phyloP scores from a whole-genome alignment of 2,888 invertebrate genomes.

The Stenolophus ochropezus region DNA sequence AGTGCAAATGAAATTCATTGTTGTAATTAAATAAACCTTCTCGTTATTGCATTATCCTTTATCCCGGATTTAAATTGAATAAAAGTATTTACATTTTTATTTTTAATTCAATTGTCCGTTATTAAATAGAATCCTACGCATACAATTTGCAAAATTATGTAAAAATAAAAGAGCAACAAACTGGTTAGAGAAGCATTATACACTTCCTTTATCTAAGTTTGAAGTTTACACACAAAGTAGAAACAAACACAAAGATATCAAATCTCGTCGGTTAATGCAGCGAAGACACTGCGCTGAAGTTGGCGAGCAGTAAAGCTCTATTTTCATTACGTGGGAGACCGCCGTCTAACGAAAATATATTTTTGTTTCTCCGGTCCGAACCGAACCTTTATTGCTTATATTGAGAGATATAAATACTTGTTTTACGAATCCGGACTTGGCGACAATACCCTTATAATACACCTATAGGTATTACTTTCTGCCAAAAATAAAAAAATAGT shows the following conservation, averaged over 20 bases:
- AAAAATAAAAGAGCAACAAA: not conserved
- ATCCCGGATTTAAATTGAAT: too few species aligned
- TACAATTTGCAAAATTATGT: not conserved
- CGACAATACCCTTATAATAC: too few species aligned
- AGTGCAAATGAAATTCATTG: too few species aligned
- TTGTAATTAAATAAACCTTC: too few species aligned
- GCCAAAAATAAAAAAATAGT: too few species aligned
- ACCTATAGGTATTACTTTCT: too few species aligned
- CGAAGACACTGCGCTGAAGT: not conserved
- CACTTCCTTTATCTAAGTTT: not conserved
- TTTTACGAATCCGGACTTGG: too few species aligned
- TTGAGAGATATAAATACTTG: conserved; percentile 45
- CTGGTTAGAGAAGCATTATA: not conserved
- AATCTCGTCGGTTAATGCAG: conserved; percentile 7
- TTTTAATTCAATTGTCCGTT: too few species aligned
- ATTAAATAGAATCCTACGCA: not conserved
- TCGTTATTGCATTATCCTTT: too few species aligned
- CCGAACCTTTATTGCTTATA: conserved; percentile 30
- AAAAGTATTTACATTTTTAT: too few species aligned
- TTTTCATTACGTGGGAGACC: conserved; percentile 23
- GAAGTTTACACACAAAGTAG: conserved; percentile 10
- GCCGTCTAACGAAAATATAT: conserved; percentile 39
- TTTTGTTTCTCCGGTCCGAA: conserved; percentile 19
- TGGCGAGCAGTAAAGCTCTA: not conserved
- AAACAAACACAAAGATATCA: conserved; percentile 21